These are phyloP conservation scores for Rhynchomys soricoides DNA, from an alignment of 2,113 vertebrate species.

Conservation along the genomic window DNA sequence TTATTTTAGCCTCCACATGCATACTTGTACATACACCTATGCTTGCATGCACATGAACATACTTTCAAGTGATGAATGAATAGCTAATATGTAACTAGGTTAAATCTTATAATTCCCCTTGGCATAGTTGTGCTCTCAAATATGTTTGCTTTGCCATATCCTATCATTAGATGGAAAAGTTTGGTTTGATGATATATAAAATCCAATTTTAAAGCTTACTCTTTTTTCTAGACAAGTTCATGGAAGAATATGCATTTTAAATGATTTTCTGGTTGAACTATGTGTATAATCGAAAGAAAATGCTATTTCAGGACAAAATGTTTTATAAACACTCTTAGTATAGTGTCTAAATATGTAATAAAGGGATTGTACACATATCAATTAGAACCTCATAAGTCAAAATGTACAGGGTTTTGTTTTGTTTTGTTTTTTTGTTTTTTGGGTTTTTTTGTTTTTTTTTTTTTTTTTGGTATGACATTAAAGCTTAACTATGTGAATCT, in stretches of 20 bases:
- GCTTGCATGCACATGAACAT: neutral
- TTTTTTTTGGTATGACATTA: neutral
- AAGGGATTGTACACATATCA: neutral
- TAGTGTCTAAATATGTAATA: neutral
- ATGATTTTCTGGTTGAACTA: neutral
- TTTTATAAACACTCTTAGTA: neutral
- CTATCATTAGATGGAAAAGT: neutral
- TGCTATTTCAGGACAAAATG: slow-evolving; percentile 1
- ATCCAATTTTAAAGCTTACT: neutral
- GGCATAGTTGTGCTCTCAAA: neutral
- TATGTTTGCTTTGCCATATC: neutral
- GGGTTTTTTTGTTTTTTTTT: too few species aligned
- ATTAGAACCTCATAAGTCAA: slow-evolving; percentile 12
- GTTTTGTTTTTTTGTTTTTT: too few species aligned
- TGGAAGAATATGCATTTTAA: slow-evolving; percentile 18
- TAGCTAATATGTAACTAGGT: neutral
- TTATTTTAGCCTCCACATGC: neutral
- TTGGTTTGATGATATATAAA: neutral
- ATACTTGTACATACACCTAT: too few species aligned
- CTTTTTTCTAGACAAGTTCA: neutral
- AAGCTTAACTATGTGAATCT: neutral
- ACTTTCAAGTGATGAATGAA: neutral
- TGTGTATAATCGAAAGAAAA: neutral
- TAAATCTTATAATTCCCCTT: neutral
- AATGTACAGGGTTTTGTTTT: neutral